Base-by-base conservation (phyloP, 1,140 invertebrate genomes). In the Belonocnema kinseyi region DNA sequence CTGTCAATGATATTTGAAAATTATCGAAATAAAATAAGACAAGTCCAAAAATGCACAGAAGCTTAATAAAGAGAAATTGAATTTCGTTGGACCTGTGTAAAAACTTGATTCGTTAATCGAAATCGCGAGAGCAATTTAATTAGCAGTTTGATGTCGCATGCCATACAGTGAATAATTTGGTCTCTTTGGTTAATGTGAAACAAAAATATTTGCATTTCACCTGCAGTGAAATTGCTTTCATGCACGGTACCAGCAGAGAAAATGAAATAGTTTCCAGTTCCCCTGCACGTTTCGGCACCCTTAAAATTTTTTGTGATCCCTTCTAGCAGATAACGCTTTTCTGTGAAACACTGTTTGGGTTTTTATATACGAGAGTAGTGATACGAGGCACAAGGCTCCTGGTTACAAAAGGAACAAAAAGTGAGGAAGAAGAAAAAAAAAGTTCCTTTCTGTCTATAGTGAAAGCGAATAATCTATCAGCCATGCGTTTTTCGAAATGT, bases 141-240 rank as follows among this genome's bases (percentile, higher is more conserved):
- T 54, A 54, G 1, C 52, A 54, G 52, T 54, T 54, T 7, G 0
- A n/a, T 54, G 52, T 52, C 8, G 51, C 51, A 52, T 52, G 16
- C 13, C 51, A 52, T 17, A n/a, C 14, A 54, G 52, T 54, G 7
- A 54, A 54, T 54, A 16, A 54, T n/a, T 54, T 17, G 12, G 16
- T 17, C 52, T 54, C 12, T 54, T 54, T 54, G 52, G 52, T 54
- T 54, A 54, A 54, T 54, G 52, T n/a, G 52, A 54, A 54, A 54
- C 52, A 54, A 54, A 54, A 54, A 54, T 54, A 54, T 54, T 54
- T 54, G 52, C 52, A 54, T 54, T 54, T 54, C 53, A 54, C n/a
- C 53, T 54, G 53, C 53, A 54, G n/a, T 54, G 53, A 17, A 54
- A 54, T 54, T 54, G 53, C 53, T 54, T 54, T 17, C 17, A 54